phyloP scores from a whole-genome alignment of 2,888 invertebrate genomes.

The Rosalia funebris region DNA sequence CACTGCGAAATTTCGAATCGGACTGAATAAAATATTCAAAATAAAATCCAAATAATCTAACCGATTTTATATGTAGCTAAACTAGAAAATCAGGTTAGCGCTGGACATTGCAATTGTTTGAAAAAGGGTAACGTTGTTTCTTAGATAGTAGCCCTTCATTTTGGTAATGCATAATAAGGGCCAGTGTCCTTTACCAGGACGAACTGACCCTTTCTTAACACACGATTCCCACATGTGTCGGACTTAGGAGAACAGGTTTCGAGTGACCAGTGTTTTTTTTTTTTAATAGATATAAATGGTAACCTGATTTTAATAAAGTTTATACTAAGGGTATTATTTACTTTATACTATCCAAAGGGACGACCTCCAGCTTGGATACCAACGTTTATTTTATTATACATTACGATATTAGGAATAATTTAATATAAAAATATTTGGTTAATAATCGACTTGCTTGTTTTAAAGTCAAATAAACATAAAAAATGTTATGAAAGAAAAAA shows the following conservation, averaged over 20 bases:
- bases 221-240: conserved; percentile 50
- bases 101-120: conserved; percentile 58
- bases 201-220: conserved; percentile 56
- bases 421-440: no score
- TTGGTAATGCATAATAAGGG: conserved; percentile 35
- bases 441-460: no score
- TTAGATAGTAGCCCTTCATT: conserved; percentile 39
- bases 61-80: conserved; percentile 50
- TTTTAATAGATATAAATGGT: conserved; percentile 34
- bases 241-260: conserved; percentile 55
- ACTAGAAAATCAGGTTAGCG: conserved; percentile 61
- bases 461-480: no score
- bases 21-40: conserved; percentile 55
- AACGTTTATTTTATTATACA: no score
- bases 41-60: conserved; percentile 46
- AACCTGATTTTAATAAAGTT: conserved; percentile 40
- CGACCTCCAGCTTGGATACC: no score
- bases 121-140: conserved; percentile 50
- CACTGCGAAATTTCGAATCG: conserved; percentile 56
- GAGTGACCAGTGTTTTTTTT: conserved; percentile 54
- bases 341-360: conserved; percentile 31
- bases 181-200: conserved; percentile 34
- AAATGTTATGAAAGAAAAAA: no score
- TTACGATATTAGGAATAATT: no score
- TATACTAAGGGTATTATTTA: conserved; percentile 35